phyloP scores from a whole-genome alignment of 2,113 vertebrate genomes.

The Erythrocercus mccallii region DNA sequence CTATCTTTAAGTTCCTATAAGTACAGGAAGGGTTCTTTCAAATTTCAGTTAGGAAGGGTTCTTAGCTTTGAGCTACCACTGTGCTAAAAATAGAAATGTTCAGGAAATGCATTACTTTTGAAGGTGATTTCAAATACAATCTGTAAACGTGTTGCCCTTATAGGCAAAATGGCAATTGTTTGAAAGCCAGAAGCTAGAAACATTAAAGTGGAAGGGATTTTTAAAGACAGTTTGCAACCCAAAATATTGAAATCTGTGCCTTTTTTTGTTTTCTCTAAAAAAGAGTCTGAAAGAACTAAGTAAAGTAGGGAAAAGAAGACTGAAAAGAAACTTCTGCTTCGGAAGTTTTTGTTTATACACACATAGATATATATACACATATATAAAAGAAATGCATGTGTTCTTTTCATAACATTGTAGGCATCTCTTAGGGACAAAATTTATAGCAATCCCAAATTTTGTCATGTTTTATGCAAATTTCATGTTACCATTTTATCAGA shows the following conservation, averaged over 20 bases:
- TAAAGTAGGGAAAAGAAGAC: neutral
- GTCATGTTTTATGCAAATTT: neutral
- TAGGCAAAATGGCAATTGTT: conserved; percentile 29
- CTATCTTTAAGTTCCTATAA: neutral
- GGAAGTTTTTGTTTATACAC: neutral
- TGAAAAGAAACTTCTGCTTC: neutral
- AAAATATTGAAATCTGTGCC: neutral
- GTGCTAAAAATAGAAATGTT: conserved; percentile 7
- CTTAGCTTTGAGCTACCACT: neutral
- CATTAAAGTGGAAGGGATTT: neutral
- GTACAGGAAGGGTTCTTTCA: no score
- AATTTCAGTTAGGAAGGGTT: neutral
- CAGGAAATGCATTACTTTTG: conserved; percentile 19
- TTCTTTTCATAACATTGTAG: neutral
- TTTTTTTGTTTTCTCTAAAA: neutral
- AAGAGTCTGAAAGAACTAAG: neutral
- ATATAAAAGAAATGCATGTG: neutral
- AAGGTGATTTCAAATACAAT: conserved; percentile 1
- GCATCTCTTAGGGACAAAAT: neutral
- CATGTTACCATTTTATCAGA: neutral
- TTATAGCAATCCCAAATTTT: neutral
- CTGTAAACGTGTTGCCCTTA: conserved; percentile 18
- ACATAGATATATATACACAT: rapidly evolving
- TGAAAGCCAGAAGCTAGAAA: conserved; percentile 12
- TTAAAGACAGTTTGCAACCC: neutral